phyloP scores from a whole-genome alignment of 2,113 vertebrate species.

The Mola mola region DNA sequence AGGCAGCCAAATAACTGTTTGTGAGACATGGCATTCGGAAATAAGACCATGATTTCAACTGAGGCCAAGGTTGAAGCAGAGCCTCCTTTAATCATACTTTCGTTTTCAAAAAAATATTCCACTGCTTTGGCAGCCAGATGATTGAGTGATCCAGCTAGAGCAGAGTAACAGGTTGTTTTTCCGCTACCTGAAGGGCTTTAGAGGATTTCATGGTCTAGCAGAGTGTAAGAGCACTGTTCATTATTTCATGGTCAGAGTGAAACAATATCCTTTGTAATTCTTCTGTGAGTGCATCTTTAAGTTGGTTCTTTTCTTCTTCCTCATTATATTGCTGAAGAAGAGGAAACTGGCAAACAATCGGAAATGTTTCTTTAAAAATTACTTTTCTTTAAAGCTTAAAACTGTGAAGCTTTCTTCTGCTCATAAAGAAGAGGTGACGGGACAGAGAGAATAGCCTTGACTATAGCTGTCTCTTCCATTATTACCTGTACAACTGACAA shows the following conservation, averaged over 20 bases:
- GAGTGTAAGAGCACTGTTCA: slow-evolving; percentile 75
- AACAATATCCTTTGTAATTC: slow-evolving; percentile 74
- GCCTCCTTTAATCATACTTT: background rate
- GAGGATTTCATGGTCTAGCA: slow-evolving; percentile 76
- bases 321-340: slow-evolving; percentile 47
- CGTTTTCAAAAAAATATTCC: slow-evolving; percentile 12
- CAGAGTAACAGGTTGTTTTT: slow-evolving; percentile 83
- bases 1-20: slow-evolving; percentile 82
- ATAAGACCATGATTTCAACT: slow-evolving; percentile 79
- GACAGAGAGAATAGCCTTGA: slow-evolving; percentile 78
- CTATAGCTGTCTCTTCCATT: slow-evolving; percentile 79
- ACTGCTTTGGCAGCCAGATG: slow-evolving; percentile 60
- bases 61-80: slow-evolving; percentile 52
- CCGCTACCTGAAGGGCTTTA: slow-evolving; percentile 83
- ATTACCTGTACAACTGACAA: slow-evolving; percentile 41
- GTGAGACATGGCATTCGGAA: slow-evolving; percentile 82
- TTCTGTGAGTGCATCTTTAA: slow-evolving; percentile 70
- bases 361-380: slow-evolving; percentile 82
- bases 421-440: slow-evolving; percentile 53
- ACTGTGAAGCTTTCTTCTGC: slow-evolving; percentile 55
- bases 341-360: slow-evolving; percentile 53
- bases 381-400: slow-evolving; percentile 71
- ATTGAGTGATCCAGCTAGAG: slow-evolving; percentile 80
- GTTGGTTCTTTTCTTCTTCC: slow-evolving; percentile 40
- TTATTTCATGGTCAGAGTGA: slow-evolving; percentile 57